Percentiles rank a stretch among this genome's conserved stretches.
phyloP scores from a whole-genome alignment of 2,888 invertebrate genomes.

The Cantharis lateralis region DNA sequence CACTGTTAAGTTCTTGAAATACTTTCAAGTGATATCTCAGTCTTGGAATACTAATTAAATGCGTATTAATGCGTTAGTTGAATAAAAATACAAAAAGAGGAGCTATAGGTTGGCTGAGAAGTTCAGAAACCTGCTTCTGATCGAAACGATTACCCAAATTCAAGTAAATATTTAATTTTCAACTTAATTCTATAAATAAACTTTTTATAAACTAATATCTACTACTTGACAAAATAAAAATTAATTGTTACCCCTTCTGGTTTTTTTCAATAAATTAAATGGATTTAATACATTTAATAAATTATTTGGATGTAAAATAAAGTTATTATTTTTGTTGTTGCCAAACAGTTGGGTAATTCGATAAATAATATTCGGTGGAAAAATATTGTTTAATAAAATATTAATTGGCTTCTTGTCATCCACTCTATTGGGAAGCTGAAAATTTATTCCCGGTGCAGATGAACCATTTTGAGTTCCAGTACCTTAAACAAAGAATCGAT shows the following conservation, averaged over 20 bases:
- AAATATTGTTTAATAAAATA: neutral
- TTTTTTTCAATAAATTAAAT: neutral
- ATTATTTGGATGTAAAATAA: neutral
- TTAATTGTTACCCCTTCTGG: neutral
- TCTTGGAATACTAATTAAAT: neutral
- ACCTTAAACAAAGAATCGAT: neutral
- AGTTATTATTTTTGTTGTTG: neutral
- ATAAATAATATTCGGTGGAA: neutral
- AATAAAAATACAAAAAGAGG: neutral
- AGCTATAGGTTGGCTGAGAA: neutral
- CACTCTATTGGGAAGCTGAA: neutral
- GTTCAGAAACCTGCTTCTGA: neutral
- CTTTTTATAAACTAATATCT: neutral
- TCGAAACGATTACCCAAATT: neutral
- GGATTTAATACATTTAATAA: neutral
- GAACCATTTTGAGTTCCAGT: neutral
- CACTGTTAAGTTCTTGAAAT: neutral
- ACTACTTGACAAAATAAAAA: too few species aligned
- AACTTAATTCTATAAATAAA: neutral
- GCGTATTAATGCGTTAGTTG: neutral
- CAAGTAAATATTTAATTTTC: neutral
- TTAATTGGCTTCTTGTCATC: neutral
- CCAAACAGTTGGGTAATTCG: neutral
- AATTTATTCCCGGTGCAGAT: neutral
- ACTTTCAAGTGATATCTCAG: neutral